A percentile compares a stretch with the other conserved stretches of the same genome.
Conservation (phyloP, 2,888 invertebrate genomes). For the Mimachlamys varia region DNA sequence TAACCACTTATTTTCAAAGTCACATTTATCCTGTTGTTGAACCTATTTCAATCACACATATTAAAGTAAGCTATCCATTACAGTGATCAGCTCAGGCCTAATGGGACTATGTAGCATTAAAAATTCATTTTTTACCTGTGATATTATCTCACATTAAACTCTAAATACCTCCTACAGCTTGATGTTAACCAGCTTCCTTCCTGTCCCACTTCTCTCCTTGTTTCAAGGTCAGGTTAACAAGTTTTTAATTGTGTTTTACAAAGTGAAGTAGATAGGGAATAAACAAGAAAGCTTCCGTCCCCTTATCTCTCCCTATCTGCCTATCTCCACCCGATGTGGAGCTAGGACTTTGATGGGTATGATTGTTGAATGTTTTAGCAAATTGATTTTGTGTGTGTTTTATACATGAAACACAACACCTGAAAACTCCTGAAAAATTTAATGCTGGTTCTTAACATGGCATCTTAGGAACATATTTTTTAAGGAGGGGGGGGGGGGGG, state of each 20-base stretch:
- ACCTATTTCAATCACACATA: too few relatives aligned
- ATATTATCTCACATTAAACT: too few relatives aligned
- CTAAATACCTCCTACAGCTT: too few relatives aligned
- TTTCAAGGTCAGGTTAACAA: not conserved
- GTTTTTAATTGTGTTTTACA: not conserved
- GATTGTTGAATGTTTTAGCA: not conserved
- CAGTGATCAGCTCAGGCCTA: too few relatives aligned
- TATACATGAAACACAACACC: not conserved
- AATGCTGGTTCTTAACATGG: not conserved
- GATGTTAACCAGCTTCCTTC: too few relatives aligned
- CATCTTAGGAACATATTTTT: not conserved
- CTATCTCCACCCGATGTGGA: not conserved
- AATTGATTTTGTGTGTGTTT: slow-evolving; percentile 8
- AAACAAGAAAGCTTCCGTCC: not conserved
- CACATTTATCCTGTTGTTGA: too few relatives aligned
- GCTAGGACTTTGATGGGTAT: not conserved
- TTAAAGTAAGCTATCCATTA: too few relatives aligned
- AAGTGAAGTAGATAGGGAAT: not conserved
- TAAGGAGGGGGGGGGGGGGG: too few relatives aligned
- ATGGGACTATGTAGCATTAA: too few relatives aligned
- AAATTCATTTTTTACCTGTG: too few relatives aligned
- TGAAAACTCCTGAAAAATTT: not conserved
- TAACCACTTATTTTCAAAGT: too few relatives aligned
- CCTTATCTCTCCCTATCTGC: not conserved
- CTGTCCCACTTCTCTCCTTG: not conserved